Evolutionary conservation across 2,888 invertebrate genomes (phyloP), one percentile per base, ranked within the genome.

Genomic region (Drosophila sordidula): DNA sequence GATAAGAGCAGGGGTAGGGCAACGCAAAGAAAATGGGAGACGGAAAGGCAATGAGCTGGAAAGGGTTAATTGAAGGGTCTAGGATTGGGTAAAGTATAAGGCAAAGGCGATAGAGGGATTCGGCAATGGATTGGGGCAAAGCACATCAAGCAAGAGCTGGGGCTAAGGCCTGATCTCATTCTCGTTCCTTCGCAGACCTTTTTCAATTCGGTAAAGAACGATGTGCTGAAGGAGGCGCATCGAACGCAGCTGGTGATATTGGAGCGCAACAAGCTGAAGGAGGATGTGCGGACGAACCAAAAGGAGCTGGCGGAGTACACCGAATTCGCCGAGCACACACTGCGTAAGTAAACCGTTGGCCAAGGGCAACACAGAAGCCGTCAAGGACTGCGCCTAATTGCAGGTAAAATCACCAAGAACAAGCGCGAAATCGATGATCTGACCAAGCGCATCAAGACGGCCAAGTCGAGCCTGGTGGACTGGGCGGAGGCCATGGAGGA

Each of bases 401-500:
- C 82, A 93, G 94, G 75, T 18, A 94, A 93, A 61, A 93, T 95
- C 34, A 91, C 92, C 0, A 94, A 93, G 41, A 91, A 94, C 3
- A 92, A 94, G 26, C 93, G 93, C 44, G 95, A 94, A 90, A 94
- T 96, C 34, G 95, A 95, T 69, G 91, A 92, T 9, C 89, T 95
- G 11, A 95, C 96, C 80, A 93, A 93, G 26, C 94, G 94, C 75
- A 95, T 96, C 2, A 94, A 95, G 63, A 95, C 95, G 90, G 96
- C 91, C 4, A 92, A 92, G 70, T 76, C 86, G 2, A 95, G 95
- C 0, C 89, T 96, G 55, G 93, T 94, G 46, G 95, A 95, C 52
- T 96, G 96, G 95, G 94, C 95, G 26, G 95, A 95, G 44, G 94
- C 95, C 0, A 93, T 97, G 62, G 94, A 94, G 74, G 93, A 95